A percentile compares a stretch with the other conserved stretches of the same genome.
These are phyloP conservation scores for Cephonodes hylas DNA, from an alignment of 2,888 invertebrate genomes.

Conservation along the genomic window DNA sequence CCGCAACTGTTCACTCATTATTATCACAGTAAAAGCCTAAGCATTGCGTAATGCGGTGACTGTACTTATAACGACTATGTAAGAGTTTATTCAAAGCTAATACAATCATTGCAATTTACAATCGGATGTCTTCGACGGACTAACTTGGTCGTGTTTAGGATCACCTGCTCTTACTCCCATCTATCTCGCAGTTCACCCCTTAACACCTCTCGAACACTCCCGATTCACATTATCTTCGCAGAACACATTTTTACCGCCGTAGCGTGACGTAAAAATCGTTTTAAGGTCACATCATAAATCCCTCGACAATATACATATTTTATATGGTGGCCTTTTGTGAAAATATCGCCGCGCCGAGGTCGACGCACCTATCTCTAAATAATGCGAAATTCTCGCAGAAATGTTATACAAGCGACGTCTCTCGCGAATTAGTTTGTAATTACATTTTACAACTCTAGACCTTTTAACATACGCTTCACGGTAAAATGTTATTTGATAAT, in stretches of 20 bases:
- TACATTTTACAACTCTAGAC: slow-evolving; percentile 11
- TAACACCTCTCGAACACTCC: not conserved
- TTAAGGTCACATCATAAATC: slow-evolving; percentile 37
- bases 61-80: slow-evolving; percentile 19
- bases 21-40: not conserved
- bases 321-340: slow-evolving; percentile 45
- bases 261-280: slow-evolving; percentile 22
- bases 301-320: slow-evolving; percentile 47
- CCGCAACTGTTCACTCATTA: not conserved
- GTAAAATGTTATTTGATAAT: not conserved
- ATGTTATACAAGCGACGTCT: slow-evolving; percentile 31
- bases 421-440: slow-evolving; percentile 33
- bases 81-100: slow-evolving; percentile 27
- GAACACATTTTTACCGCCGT: slow-evolving; percentile 10
- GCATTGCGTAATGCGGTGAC: not conserved
- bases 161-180: not conserved
- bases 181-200: not conserved
- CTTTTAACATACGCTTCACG: not conserved
- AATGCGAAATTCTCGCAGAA: slow-evolving; percentile 34
- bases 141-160: not conserved
- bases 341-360: slow-evolving; percentile 49
- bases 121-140: not conserved
- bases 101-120: slow-evolving; percentile 24
- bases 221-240: not conserved
- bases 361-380: slow-evolving; percentile 42